Base-by-base conservation (phyloP, 92 coral and sea anemone species). In the Muricea muricata region DNA sequence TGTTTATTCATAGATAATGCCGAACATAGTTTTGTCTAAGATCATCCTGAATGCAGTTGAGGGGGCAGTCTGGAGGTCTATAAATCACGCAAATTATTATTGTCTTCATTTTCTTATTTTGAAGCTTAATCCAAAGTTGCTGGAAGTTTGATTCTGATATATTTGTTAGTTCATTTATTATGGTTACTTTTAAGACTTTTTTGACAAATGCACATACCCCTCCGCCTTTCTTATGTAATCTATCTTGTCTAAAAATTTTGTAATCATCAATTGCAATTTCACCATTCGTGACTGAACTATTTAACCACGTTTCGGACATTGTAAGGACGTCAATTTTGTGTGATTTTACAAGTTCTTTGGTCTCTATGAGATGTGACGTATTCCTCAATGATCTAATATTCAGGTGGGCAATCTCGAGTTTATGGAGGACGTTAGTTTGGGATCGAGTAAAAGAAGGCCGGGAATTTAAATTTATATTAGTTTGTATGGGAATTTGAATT, bases 321-420 rank as follows among this genome's bases (percentile, higher is more conserved):
- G 84, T 85, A 7, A 85, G 12, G 30, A 85, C 66, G 10, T 85
- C 88, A 14, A 75, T 4, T 34, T 76, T 76, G 10, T 45, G 11
- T n/a, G 33, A 30, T 1, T 33, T 58, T 21, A 63, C 76, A 7
- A 85, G 76, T 75, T 84, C 88, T 35, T 68, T 75, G 54, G 75
- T 52, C 60, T 84, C 71, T 15, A 74, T 84, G 8, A 84, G 74
- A 41, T 84, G 84, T 24, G 73, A 34, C 21, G 50, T 28, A 58
- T 85, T 85, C 52, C 85, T 82, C n/a, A 85, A 29, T 24, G 89
- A 85, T 14, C 84, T 74, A 34, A 86, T 86, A 32, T 86, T 86
- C 25, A 86, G 23, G 56, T 85, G 89, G 24, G 55, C 78, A 13
- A 78, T 65, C 45, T 78, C 78, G 26, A 85, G 79, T 25, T 33